Evolutionary conservation across 2,113 vertebrate genomes (phyloP).

Genomic region (Calyptomena viridis): DNA sequence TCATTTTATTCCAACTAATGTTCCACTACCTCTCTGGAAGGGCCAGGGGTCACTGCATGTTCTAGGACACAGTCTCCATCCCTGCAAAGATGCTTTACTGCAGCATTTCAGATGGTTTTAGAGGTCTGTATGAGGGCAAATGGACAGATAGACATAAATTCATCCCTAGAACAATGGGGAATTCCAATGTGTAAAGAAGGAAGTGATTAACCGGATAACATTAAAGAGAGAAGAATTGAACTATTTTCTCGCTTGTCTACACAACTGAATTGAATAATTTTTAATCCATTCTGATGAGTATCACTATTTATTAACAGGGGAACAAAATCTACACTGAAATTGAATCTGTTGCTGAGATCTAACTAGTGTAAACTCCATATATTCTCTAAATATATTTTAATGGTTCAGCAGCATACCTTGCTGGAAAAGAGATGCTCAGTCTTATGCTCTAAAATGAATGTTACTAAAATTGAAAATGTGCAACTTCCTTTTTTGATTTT

Average conservation of each 20-base stretch:
- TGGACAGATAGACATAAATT: neutral
- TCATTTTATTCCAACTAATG: neutral
- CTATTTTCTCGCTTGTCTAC: neutral
- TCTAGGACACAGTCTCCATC: neutral
- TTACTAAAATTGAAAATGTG: neutral
- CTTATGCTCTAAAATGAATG: neutral
- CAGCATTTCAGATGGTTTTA: neutral
- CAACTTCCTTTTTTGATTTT: neutral
- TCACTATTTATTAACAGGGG: neutral
- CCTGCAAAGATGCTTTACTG: neutral
- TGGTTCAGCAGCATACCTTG: neutral
- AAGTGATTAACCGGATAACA: neutral
- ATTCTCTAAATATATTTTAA: neutral
- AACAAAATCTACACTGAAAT: neutral
- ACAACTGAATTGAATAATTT: neutral
- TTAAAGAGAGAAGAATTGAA: neutral
- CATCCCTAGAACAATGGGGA: neutral
- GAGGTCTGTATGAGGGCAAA: neutral
- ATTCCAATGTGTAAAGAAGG: neutral
- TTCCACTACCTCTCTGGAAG: neutral
- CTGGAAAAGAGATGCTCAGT: neutral
- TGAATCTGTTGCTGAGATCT: neutral
- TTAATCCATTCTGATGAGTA: neutral
- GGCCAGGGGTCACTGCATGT: accelerated
- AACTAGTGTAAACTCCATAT: neutral